phyloP scores from a whole-genome alignment of 1,140 invertebrate species.

The Yoshiicerus persimilis region DNA sequence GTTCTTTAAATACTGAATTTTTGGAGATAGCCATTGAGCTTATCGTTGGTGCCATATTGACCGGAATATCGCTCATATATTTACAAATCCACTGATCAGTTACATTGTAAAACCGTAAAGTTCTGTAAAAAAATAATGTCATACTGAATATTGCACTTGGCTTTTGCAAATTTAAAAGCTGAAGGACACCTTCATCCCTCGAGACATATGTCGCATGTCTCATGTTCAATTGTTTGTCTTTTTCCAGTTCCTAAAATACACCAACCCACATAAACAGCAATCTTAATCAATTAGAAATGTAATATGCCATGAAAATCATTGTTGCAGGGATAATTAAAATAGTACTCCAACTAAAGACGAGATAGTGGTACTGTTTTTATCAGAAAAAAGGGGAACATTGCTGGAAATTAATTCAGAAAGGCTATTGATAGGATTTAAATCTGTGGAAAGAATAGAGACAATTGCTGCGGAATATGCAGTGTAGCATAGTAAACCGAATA shows the following conservation, averaged over 20 bases:
- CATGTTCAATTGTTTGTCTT: neutral
- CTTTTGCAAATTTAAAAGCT: neutral
- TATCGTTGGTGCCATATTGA: neutral
- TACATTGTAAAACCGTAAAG: neutral
- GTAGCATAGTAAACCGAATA: neutral
- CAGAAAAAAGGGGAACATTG: neutral
- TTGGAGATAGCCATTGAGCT: neutral
- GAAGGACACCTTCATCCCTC: neutral
- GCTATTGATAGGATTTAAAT: neutral
- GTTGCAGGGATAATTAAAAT: no score
- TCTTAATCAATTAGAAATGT: no score
- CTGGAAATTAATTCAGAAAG: neutral
- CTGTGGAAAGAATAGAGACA: neutral
- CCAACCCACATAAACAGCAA: no score
- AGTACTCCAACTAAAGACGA: neutral
- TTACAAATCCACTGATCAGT: neutral
- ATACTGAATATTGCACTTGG: neutral
- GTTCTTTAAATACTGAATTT: neutral
- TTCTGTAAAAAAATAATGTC: neutral
- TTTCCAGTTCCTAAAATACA: neutral
- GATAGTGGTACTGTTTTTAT: neutral
- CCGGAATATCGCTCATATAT: neutral
- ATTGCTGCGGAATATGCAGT: neutral
- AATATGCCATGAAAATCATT: no score
- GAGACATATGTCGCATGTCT: neutral